A percentile compares a stretch with the other conserved stretches of the same genome.
phyloP scores from a whole-genome alignment of 2,797 vertebrate genomes.

The Phyllotis vaccarum region DNA sequence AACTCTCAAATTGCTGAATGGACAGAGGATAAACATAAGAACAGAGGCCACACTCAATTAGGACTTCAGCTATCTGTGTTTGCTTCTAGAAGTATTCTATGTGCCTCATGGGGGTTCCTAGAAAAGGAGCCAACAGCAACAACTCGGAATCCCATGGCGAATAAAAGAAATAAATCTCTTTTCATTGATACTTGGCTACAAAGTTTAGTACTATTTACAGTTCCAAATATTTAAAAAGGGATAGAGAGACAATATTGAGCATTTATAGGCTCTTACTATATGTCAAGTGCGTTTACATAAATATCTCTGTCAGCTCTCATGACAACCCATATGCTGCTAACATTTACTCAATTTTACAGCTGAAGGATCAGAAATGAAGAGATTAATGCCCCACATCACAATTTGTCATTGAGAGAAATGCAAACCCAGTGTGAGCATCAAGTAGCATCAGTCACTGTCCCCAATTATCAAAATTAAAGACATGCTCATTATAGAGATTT shows the following conservation, averaged over 20 bases:
- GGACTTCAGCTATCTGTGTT: slow-evolving; percentile 9
- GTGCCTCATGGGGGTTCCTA: slow-evolving; percentile 34
- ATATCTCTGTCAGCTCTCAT: slow-evolving; percentile 70
- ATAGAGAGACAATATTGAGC: slow-evolving; percentile 35
- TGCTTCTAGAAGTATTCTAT: not conserved
- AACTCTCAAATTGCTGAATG: slow-evolving; percentile 61
- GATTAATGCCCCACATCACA: slow-evolving; percentile 63
- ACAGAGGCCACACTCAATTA: slow-evolving; percentile 45
- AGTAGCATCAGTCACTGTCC: slow-evolving; percentile 47
- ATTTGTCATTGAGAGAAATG: slow-evolving; percentile 59
- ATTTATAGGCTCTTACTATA: slow-evolving; percentile 35
- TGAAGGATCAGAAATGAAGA: slow-evolving; percentile 55
- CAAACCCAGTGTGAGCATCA: slow-evolving; percentile 57
- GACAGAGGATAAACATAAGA: slow-evolving; percentile 50
- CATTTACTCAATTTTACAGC: slow-evolving; percentile 68
- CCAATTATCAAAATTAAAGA: slow-evolving; percentile 69
- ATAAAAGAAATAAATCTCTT: slow-evolving; percentile 59
- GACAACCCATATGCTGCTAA: slow-evolving; percentile 62
- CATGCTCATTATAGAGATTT: not conserved
- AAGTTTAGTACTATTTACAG: slow-evolving; percentile 36
- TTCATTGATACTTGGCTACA: slow-evolving; percentile 49
- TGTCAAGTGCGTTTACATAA: slow-evolving; percentile 61
- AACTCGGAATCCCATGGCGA: slow-evolving; percentile 59
- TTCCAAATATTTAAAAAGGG: slow-evolving; percentile 61
- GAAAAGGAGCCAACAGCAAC: slow-evolving; percentile 68